Conservation (phyloP, 2,113 vertebrate species). For the Probosciger aterrimus region DNA sequence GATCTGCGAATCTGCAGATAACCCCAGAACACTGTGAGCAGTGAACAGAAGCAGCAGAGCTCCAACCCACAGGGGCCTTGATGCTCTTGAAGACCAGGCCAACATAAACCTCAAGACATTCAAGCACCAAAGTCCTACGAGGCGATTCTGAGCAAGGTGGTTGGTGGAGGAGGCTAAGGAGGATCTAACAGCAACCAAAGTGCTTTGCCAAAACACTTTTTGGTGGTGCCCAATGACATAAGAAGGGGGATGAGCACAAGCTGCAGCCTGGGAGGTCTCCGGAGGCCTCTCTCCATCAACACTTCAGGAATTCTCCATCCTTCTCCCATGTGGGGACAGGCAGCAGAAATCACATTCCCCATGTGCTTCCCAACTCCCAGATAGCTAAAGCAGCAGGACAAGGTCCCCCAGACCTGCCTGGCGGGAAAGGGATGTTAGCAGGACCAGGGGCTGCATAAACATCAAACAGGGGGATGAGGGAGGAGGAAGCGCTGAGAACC, state of each 20-base stretch:
- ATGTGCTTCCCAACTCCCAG: not conserved
- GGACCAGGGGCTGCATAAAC: not conserved
- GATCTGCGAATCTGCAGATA: not conserved
- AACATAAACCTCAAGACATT: not conserved
- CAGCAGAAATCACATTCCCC: not conserved
- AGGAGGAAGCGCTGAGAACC: accelerated
- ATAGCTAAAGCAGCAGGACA: not conserved
- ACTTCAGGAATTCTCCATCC: not conserved
- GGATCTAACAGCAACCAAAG: not conserved
- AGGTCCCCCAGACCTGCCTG: not conserved
- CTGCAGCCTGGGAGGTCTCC: not conserved
- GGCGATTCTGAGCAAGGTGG: not conserved
- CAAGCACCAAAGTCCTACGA: not conserved
- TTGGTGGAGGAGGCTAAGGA: not conserved
- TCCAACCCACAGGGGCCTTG: not conserved
- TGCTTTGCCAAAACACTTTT: not conserved
- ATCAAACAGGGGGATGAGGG: accelerated
- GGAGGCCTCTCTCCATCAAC: not conserved
- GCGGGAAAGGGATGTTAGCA: not conserved
- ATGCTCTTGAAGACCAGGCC: not conserved
- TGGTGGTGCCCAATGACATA: not conserved
- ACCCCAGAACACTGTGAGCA: not conserved
- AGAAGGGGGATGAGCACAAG: not conserved
- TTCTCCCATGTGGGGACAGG: not conserved
- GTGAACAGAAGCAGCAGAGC: not conserved